Evolutionary conservation across 2,113 vertebrate species (phyloP).

Genomic region (Condylura cristata): DNA sequence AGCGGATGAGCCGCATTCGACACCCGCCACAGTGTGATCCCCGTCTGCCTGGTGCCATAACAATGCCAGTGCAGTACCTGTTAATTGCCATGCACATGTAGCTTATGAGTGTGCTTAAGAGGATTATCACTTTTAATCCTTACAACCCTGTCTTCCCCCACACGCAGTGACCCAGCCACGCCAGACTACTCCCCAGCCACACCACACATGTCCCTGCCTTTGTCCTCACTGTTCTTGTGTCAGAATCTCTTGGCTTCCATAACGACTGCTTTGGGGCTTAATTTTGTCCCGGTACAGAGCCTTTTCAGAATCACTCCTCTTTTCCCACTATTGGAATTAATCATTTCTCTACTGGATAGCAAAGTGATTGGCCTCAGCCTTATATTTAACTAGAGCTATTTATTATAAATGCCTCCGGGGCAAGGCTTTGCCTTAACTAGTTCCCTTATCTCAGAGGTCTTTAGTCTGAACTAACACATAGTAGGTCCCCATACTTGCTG

Average conservation of each 20-base stretch:
- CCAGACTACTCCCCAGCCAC: neutral
- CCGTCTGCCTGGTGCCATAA: neutral
- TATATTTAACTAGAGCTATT: neutral
- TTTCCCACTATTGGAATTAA: neutral
- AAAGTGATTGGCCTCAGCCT: neutral
- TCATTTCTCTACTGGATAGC: neutral
- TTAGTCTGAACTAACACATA: neutral
- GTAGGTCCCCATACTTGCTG: neutral
- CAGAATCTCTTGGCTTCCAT: neutral
- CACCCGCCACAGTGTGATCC: neutral
- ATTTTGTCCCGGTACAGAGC: neutral
- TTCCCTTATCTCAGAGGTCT: neutral
- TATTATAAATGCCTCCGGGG: neutral
- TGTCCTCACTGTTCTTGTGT: neutral
- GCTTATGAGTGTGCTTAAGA: neutral
- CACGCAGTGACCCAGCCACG: neutral
- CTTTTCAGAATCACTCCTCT: neutral
- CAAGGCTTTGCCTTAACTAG: neutral
- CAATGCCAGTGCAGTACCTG: neutral
- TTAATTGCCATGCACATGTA: neutral
- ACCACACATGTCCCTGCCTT: neutral
- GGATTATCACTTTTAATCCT: conserved; percentile 12
- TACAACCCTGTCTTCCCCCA: neutral
- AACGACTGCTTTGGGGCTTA: neutral
- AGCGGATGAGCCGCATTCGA: neutral